Evolutionary conservation across 2,113 vertebrate species (phyloP).

Genomic region (Laticauda laticaudata): DNA sequence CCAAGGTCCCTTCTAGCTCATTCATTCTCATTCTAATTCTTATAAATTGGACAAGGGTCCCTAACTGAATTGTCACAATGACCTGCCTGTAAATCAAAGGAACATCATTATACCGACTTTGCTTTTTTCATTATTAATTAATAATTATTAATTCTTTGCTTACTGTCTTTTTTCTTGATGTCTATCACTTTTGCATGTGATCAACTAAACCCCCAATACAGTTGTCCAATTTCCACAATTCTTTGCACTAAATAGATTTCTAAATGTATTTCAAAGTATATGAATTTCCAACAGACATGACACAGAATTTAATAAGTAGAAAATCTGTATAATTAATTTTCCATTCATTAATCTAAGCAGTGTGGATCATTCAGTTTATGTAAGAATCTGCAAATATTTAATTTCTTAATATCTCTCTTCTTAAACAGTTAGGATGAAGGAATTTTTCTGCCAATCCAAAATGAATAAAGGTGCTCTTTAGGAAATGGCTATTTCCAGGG

Average conservation of each 20-base stretch:
- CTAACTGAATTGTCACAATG: background rate
- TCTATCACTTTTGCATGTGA: background rate
- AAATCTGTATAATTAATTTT: background rate
- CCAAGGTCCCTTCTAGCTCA: too few relatives aligned
- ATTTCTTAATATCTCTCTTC: background rate
- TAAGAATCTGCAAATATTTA: background rate
- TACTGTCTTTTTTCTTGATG: background rate
- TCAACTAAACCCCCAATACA: background rate
- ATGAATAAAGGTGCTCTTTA: background rate
- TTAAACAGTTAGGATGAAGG: background rate
- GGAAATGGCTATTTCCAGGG: background rate
- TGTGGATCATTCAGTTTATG: background rate
- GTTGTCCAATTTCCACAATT: background rate
- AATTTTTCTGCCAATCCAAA: background rate
- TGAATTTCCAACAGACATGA: background rate
- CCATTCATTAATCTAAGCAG: background rate
- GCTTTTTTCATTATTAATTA: background rate
- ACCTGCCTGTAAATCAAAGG: background rate
- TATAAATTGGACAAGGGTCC: background rate
- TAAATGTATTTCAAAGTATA: background rate
- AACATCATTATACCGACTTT: background rate
- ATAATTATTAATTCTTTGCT: background rate
- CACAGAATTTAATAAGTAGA: background rate
- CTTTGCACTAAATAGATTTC: background rate
- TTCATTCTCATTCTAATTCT: too few relatives aligned